Conservation (phyloP, 37 sponge, comb jelly and placozoan species). For the Ephydatia muelleri region DNA sequence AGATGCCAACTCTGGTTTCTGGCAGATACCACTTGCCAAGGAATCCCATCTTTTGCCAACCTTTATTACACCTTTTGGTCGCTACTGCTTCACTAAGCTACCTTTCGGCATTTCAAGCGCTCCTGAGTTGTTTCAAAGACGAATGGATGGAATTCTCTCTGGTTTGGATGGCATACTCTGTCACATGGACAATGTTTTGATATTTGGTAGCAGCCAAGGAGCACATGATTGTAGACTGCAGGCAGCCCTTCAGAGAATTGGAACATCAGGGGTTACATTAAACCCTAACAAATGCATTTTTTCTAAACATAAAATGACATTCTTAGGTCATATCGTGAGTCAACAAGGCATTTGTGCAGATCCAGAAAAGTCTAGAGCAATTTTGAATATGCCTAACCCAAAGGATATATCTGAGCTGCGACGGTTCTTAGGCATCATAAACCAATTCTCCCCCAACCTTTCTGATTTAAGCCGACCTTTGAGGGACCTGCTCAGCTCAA, state of each 20-base stretch:
- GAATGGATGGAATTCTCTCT: conserved; percentile 7
- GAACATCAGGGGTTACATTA: conserved; percentile 44
- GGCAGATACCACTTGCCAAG: conserved; percentile 39
- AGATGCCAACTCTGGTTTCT: conserved; percentile 55
- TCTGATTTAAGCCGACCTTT: conserved; percentile 16
- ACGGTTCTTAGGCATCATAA: conserved; percentile 33
- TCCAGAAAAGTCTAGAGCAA: conserved; percentile 40
- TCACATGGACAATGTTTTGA: conserved; percentile 22
- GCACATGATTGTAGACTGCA: conserved; percentile 27
- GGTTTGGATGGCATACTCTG: conserved; percentile 45
- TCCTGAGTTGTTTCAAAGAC: too few species aligned
- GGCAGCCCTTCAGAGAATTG: conserved; percentile 12
- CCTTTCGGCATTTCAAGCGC: too few species aligned
- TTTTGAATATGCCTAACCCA: neutral
- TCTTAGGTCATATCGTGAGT: conserved; percentile 17
- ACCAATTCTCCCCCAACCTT: conserved; percentile 29
- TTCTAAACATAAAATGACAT: neutral
- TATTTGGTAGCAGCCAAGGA: conserved; percentile 7
- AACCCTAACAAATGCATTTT: conserved; percentile 44
- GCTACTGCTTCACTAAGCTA: too few species aligned
- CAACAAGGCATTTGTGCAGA: conserved; percentile 27
- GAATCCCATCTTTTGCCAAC: conserved; percentile 16
- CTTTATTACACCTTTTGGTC: too few species aligned
- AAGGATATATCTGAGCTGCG: too few species aligned
- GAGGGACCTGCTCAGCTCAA: conserved; percentile 20